Conservation (phyloP, 1,140 invertebrate genomes). For the Pseudomyrmex pallidus region DNA sequence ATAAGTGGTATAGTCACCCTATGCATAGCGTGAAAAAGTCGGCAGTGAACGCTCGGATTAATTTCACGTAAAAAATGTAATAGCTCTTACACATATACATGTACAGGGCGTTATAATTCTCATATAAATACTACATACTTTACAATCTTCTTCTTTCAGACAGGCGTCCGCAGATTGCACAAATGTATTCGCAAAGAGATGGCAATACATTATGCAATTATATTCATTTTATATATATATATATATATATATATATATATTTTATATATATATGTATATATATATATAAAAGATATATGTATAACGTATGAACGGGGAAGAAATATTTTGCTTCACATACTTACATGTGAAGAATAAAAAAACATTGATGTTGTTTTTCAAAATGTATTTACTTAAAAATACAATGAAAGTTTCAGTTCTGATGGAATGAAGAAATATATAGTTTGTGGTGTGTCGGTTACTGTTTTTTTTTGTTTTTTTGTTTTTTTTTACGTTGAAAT, state of each 20-base stretch:
- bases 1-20: conserved; percentile 32
- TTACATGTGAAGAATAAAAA: conserved; percentile 73
- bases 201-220: conserved; percentile 41
- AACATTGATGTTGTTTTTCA: conserved; percentile 74
- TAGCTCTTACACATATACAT: conserved; percentile 30
- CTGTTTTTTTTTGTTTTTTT: conserved; percentile 17
- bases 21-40: conserved; percentile 35
- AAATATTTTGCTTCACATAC: conserved; percentile 63
- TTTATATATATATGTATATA: no score
- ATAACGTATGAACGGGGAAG: conserved; percentile 57
- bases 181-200: conserved; percentile 38
- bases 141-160: conserved; percentile 24
- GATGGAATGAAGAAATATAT: conserved; percentile 80
- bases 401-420: conserved; percentile 79
- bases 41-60: conserved; percentile 43
- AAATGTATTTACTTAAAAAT: conserved; percentile 82
- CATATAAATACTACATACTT: conserved; percentile 24
- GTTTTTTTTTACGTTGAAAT: conserved; percentile 64
- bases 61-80: conserved; percentile 29
- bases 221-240: neutral
- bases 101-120: neutral
- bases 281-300: neutral
- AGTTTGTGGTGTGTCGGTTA: conserved; percentile 73
- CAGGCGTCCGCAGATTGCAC: conserved; percentile 25
- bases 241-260: no score